Conservation (phyloP, 2,888 invertebrate species). For the Pedicia rivosa region DNA sequence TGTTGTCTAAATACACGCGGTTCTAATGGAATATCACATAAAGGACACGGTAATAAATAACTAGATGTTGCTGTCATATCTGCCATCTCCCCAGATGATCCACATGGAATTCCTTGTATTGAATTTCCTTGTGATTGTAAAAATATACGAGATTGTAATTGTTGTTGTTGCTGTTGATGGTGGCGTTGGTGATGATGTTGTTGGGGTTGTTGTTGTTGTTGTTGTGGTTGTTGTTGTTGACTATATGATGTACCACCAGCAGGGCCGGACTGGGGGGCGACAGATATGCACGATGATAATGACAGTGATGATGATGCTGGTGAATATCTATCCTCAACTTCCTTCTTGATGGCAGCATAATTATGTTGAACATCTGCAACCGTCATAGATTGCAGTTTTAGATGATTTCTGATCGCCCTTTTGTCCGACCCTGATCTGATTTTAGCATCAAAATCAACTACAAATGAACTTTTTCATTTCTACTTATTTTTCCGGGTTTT, state of each 20-base stretch:
- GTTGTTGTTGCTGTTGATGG: slow-evolving; percentile 27
- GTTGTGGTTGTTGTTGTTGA: slow-evolving; percentile 17
- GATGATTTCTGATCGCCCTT: slow-evolving; percentile 8
- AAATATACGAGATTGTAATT: slow-evolving; percentile 29
- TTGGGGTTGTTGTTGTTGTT: slow-evolving; percentile 21
- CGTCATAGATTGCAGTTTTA: slow-evolving; percentile 13
- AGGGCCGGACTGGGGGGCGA: slow-evolving; percentile 14
- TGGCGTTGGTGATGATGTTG: slow-evolving; percentile 18
- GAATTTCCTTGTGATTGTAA: slow-evolving; percentile 18
- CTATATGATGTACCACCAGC: slow-evolving; percentile 10
- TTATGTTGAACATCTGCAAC: slow-evolving; percentile 19
- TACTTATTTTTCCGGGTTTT: slow-evolving; percentile 4
- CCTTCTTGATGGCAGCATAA: slow-evolving; percentile 10
- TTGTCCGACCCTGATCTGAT: slow-evolving; percentile 16
- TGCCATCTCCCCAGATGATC: too few relatives aligned
- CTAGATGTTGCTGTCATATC: slow-evolving; percentile 11
- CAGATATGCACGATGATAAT: slow-evolving; percentile 17
- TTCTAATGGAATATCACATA: slow-evolving; percentile 48
- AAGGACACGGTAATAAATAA: slow-evolving; percentile 45
- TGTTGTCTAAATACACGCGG: slow-evolving; percentile 54
- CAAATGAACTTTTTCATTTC: slow-evolving; percentile 13
- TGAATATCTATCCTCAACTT: slow-evolving; percentile 18
- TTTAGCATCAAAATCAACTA: slow-evolving; percentile 18
- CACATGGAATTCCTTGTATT: too few relatives aligned
- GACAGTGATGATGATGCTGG: slow-evolving; percentile 26